These are phyloP conservation scores for Oryzias sinensis DNA, from an alignment of 2,797 vertebrate genomes.

Conservation along the genomic window DNA sequence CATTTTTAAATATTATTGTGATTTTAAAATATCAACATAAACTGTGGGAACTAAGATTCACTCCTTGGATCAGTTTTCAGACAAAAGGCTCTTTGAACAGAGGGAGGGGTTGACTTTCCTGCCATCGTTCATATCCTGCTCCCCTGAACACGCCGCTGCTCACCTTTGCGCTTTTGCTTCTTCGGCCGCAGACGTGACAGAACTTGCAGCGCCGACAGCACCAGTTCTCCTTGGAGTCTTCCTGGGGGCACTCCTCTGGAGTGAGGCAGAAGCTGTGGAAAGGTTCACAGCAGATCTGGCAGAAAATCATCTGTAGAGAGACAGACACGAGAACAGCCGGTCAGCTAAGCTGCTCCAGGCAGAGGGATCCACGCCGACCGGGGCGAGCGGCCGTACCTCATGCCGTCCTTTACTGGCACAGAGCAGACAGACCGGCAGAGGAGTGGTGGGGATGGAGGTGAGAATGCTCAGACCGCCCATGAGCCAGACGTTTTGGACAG, in stretches of 20 bases:
- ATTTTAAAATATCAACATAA: no score
- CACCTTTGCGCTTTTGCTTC: conserved; percentile 85
- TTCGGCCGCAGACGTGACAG: conserved; percentile 89
- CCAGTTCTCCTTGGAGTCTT: conserved; percentile 88
- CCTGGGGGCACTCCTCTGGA: conserved; percentile 82
- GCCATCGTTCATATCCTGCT: not conserved
- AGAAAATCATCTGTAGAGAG: conserved; percentile 83
- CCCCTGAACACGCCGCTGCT: not conserved
- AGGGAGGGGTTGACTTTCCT: no score
- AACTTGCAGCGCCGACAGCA: conserved; percentile 91
- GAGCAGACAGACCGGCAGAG: conserved; percentile 86
- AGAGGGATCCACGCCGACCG: no score
- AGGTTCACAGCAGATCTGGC: conserved; percentile 93
- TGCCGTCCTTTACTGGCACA: conserved; percentile 91
- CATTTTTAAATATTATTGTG: no score
- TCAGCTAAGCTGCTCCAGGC: no score
- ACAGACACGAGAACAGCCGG: not conserved
- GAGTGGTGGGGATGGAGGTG: conserved; percentile 82
- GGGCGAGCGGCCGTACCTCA: conserved; percentile 68
- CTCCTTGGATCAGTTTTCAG: no score
- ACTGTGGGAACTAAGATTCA: no score
- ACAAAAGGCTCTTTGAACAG: no score
- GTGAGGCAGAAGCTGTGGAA: conserved; percentile 90
- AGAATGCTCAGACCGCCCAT: conserved; percentile 93
- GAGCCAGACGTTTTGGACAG: conserved; percentile 90